Base-by-base conservation (phyloP, 2,797 vertebrate genomes). In the Ammospiza maritima region DNA sequence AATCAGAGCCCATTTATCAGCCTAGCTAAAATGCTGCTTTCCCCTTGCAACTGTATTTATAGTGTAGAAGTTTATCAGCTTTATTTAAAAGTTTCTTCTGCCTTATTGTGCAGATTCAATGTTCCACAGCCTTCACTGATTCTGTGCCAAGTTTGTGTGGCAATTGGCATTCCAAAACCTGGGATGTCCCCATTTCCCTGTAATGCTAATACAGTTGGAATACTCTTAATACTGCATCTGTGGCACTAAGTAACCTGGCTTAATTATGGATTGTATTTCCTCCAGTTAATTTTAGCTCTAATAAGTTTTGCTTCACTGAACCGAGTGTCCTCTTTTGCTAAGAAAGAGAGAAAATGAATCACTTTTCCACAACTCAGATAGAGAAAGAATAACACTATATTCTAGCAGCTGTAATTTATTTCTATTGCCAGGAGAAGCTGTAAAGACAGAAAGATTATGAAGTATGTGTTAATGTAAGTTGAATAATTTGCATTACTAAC, bases 251-350 rank as follows among this genome's bases (percentile, higher is more conserved):
- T 62, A 91, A 66, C 67, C 77, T 72, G 75, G 50, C 48, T 89
- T 92, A 90, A 85, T 89, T 88, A 82, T 69, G 85, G 86, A 71
- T 57, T 80, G 21, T 89, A 74, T 71, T 85, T 91, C 66, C 66
- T 71, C 34, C 61, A 56, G 53, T 89, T 88, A 95, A 92, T 94
- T 93, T 93, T 62, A 91, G 70, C 54, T 78, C 48, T 78, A 80
- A 64, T 71, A 92, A 85, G 72, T 89, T 93, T 42, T 18, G 8
- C 91, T 93, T 93, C 87, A 89, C 72, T 71, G 67, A 85, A 40
- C 60, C 74, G 44, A 29, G 32, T 79, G 91, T 56, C 40, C n/a
- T 86, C 65, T 89, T 93, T 38, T 64, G 25, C 67, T 42, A 70
- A 40, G 67, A 90, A 76, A 82, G 72, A 73, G 61, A 66, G 47